Conservation (phyloP, 2,888 invertebrate genomes). For the Lasius fuliginosus region DNA sequence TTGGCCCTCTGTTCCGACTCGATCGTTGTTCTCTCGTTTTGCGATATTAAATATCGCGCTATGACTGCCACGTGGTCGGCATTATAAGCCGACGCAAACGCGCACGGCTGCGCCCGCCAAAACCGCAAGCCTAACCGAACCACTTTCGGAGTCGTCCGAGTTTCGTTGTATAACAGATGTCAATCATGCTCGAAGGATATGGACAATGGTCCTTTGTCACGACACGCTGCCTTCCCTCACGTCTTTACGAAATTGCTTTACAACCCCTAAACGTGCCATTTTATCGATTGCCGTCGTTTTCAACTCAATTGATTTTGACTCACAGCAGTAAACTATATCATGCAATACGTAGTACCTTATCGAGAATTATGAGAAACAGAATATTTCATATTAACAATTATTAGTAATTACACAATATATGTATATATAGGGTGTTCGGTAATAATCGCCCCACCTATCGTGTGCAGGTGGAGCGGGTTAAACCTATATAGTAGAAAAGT, state of each 20-base stretch:
- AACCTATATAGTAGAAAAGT: too few relatives aligned
- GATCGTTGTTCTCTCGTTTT: conserved; percentile 52
- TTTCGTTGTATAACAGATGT: conserved; percentile 73
- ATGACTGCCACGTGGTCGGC: conserved; percentile 51
- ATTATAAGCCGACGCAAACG: conserved; percentile 50
- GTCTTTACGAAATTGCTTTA: conserved; percentile 53
- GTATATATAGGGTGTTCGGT: too few relatives aligned
- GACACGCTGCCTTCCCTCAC: conserved; percentile 59
- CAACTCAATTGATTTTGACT: conserved; percentile 44
- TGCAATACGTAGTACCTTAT: conserved; percentile 20
- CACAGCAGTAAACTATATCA: background rate
- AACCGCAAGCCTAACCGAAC: conserved; percentile 55
- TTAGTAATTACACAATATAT: background rate
- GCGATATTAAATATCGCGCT: conserved; percentile 51
- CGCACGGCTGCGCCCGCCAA: conserved; percentile 43
- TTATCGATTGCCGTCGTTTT: conserved; percentile 46
- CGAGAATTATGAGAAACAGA: conserved; percentile 14
- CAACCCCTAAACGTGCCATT: conserved; percentile 44
- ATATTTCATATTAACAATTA: conserved; percentile 1
- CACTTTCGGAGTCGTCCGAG: conserved; percentile 58
- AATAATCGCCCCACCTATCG: too few relatives aligned
- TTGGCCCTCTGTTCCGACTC: conserved; percentile 72
- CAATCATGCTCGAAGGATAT: conserved; percentile 73
- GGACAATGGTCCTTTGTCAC: conserved; percentile 74
- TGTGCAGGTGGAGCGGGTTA: too few relatives aligned